phyloP scores from a whole-genome alignment of 2,113 vertebrate genomes.

The Oncorhynchus kisutch region DNA sequence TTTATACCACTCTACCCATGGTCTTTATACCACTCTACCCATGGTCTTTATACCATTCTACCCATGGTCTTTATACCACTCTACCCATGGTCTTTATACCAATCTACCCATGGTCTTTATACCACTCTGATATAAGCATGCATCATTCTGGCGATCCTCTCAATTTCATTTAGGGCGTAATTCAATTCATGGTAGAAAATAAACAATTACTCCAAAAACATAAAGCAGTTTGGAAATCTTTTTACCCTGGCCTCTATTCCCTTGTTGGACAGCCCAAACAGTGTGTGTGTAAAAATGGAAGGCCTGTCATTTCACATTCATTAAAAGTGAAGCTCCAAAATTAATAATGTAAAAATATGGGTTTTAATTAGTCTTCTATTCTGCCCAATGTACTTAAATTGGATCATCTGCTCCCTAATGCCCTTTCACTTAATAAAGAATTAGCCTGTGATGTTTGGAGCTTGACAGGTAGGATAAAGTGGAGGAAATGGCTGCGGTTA shows the following conservation, averaged over 20 bases:
- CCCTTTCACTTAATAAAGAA: slow-evolving; percentile 98
- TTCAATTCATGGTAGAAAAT: background rate
- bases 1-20: too few relatives aligned
- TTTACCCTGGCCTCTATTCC: slow-evolving; percentile 77
- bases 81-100: background rate
- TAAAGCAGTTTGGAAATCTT: slow-evolving; percentile 45
- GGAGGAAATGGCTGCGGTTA: slow-evolving; percentile 88
- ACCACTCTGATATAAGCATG: background rate
- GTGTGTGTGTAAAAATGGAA: slow-evolving; percentile 92
- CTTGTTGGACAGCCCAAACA: slow-evolving; percentile 82
- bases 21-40: too few relatives aligned
- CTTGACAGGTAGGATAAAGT: slow-evolving; percentile 98
- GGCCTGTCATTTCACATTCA: slow-evolving; percentile 98
- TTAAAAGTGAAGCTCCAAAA: slow-evolving; percentile 98
- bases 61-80: background rate
- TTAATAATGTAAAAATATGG: slow-evolving; percentile 99
- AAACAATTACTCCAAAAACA: slow-evolving; percentile 63
- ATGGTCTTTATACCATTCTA: background rate
- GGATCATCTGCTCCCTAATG: slow-evolving; percentile 95
- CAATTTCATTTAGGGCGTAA: background rate
- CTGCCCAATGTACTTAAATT: slow-evolving; percentile 99
- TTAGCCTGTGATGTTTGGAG: slow-evolving; percentile 94
- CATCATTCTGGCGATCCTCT: background rate
- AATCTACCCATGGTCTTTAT: background rate
- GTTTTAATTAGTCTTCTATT: slow-evolving; percentile 99